Evolutionary conservation across 2,888 invertebrate genomes (phyloP).

Genomic region (Dasypogon diadema): DNA sequence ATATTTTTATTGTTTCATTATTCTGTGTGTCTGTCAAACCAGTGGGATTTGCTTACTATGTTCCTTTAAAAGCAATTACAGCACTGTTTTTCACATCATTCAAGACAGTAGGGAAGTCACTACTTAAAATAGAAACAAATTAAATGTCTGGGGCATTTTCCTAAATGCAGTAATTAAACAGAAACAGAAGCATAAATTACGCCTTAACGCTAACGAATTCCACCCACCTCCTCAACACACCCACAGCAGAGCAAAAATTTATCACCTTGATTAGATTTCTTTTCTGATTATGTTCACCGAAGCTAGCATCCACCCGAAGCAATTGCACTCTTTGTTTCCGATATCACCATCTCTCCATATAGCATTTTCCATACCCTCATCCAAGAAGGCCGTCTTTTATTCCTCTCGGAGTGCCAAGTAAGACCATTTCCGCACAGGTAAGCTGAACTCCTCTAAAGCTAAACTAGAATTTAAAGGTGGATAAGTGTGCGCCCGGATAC

Average conservation of each 20-base stretch:
- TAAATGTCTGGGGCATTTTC: neutral
- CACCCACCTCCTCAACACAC: neutral
- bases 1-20: no score
- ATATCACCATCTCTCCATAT: slow-evolving; percentile 34
- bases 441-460: slow-evolving; percentile 11
- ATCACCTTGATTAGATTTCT: slow-evolving; percentile 49
- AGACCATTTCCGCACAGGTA: slow-evolving; percentile 12
- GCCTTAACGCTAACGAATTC: slow-evolving; percentile 17
- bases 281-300: slow-evolving; percentile 48
- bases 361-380: slow-evolving; percentile 17
- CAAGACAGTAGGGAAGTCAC: no score
- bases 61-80: no score
- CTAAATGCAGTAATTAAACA: slow-evolving; percentile 20
- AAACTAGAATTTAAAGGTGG: slow-evolving; percentile 46
- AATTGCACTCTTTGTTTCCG: slow-evolving; percentile 40
- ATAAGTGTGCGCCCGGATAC: slow-evolving; percentile 50
- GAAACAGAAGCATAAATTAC: slow-evolving; percentile 34
- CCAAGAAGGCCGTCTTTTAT: neutral
- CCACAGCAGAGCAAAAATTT: slow-evolving; percentile 31
- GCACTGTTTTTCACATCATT: no score
- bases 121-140: slow-evolving; percentile 4
- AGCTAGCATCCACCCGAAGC: slow-evolving; percentile 13
- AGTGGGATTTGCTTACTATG: no score
- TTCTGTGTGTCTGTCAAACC: no score
- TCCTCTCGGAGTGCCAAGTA: neutral